Percentiles rank a stretch among this genome's conserved stretches.
These are phyloP conservation scores for Sminthurinus aureus DNA, from an alignment of 2,888 invertebrate species.

Conservation along the genomic window DNA sequence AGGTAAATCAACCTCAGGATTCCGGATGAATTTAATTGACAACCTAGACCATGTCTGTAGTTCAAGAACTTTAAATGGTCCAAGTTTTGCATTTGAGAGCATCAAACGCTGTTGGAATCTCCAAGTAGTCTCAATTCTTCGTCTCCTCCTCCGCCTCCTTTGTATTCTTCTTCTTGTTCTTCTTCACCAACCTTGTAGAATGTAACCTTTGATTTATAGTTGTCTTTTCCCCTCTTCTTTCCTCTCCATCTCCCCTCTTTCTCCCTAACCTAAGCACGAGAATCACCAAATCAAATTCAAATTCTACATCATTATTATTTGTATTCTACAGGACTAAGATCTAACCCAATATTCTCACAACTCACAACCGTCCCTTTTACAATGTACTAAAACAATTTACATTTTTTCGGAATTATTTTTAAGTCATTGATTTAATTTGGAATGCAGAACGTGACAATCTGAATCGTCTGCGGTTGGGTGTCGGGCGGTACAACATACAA, in stretches of 20 bases:
- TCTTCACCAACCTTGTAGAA: neutral
- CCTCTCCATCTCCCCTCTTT: neutral
- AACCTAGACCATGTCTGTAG: slow-evolving; percentile 44
- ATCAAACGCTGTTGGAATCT: slow-evolving; percentile 34
- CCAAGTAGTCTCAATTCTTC: slow-evolving; percentile 26
- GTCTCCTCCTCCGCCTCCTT: neutral
- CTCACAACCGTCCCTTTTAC: no score
- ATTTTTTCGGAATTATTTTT: no score
- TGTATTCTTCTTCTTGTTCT: no score
- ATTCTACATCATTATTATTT: no score
- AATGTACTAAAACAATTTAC: no score
- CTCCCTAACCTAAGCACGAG: neutral
- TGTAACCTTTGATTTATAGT: slow-evolving; percentile 32
- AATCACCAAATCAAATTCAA: no score
- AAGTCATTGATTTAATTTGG: no score
- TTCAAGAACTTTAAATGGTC: slow-evolving; percentile 40
- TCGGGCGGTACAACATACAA: no score
- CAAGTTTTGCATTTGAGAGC: slow-evolving; percentile 41
- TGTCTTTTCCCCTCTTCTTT: slow-evolving; percentile 17
- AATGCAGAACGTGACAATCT: no score
- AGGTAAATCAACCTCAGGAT: slow-evolving; percentile 36
- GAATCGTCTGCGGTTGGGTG: no score
- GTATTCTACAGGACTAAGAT: no score
- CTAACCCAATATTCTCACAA: no score
- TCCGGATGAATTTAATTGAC: slow-evolving; percentile 47